These are phyloP conservation scores for Drosophila willistoni DNA, from an alignment of 1,140 invertebrate genomes.

Conservation along the genomic window DNA sequence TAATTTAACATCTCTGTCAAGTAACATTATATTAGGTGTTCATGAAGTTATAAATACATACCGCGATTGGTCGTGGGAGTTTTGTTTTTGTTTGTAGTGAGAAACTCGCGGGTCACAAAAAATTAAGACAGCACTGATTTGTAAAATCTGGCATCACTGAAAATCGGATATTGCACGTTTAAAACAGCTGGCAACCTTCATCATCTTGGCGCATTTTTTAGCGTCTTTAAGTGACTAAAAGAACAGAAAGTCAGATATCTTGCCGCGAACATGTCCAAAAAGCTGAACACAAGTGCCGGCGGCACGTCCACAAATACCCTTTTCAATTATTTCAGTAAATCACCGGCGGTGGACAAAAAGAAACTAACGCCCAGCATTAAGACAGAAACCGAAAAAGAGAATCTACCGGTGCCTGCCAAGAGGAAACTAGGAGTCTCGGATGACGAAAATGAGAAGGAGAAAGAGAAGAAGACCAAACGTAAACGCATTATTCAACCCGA, in stretches of 20 bases:
- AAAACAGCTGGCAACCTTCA: constrained; percentile 10
- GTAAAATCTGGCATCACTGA: neutral
- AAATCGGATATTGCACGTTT: neutral
- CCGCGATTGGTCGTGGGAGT: too few relatives aligned
- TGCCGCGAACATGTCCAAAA: constrained; percentile 64
- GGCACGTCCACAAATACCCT: constrained; percentile 83
- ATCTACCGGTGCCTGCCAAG: constrained; percentile 44
- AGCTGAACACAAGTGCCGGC: constrained; percentile 66
- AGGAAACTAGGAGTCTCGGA: constrained; percentile 46
- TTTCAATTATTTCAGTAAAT: constrained; percentile 86
- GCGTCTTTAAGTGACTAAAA: constrained; percentile 43
- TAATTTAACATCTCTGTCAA: too few relatives aligned
- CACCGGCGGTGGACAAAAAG: constrained; percentile 83
- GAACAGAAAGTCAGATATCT: neutral
- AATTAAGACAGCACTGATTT: too few relatives aligned
- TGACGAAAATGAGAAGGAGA: constrained; percentile 75
- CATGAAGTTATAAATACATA: too few relatives aligned
- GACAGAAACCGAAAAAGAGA: constrained; percentile 53
- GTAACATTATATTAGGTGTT: too few relatives aligned
- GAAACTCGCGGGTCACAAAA: too few relatives aligned
- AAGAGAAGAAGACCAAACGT: constrained; percentile 65
- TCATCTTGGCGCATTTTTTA: constrained; percentile 64
- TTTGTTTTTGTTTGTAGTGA: too few relatives aligned
- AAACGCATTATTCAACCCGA: constrained; percentile 83
- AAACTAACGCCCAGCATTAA: constrained; percentile 76